Evolutionary conservation across 2,113 vertebrate species (phyloP), one percentile per base, ranked within the genome.

Genomic region (Grammomys surdaster): DNA sequence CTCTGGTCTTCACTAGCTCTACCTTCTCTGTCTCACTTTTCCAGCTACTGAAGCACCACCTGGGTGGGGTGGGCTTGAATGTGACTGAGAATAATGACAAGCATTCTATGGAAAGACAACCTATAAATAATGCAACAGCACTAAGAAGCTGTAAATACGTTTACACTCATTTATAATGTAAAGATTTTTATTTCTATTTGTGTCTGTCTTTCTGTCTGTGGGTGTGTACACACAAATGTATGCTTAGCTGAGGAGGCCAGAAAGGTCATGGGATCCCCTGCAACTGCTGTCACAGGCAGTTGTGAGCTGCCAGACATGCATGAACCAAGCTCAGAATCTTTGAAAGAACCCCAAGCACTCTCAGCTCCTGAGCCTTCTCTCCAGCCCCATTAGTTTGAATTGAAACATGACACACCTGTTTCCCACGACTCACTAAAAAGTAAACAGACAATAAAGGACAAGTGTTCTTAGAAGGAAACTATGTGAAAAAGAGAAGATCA

Each of bases 321-420:
- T 33, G 60, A 67, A 67, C 63, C 84, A 86, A 33, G 26, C 28
- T 86, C 60, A 48, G 43, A 2, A 20, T 17, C 60, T 67, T 31
- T 67, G 43, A 19, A 67, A 48, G 84, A 86, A 43, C 8, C 28
- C 9, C 82, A 67, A 12, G 60, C 8, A 31, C 40, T 46, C 58
- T 31, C 31, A 65, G 60, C 82, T 16, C 19, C 60, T 12, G 40
- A 31, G 40, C 63, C 60, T 48, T 48, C 40, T 86, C 84, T 86
- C 43, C 28, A 67, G 60, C 60, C 40, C 17, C 9, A n/a, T 20
- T 11, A 36, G 46, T 91, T 54, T 16, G 10, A 90, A 86, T 80
- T 97, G 94, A 89, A 93, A 84, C 31, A 80, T 17, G 16, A 20
- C 24, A 92, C 26, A 75, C 46, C 67, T 40, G 77, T 33, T 85